Evolutionary conservation across 2,113 vertebrate genomes (phyloP).

Genomic region (Heterotilapia buettikoferi): DNA sequence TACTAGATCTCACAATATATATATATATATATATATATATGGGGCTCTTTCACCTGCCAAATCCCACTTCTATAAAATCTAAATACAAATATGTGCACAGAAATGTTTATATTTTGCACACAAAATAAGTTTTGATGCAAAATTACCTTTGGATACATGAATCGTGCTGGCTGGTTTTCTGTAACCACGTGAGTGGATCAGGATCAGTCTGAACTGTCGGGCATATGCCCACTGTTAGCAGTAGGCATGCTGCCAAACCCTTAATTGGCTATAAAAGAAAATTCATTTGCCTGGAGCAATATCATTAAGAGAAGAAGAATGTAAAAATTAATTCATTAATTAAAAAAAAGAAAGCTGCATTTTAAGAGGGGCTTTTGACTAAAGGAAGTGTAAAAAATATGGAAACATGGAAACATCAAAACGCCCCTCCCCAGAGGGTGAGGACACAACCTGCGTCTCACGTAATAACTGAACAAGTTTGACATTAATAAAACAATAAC

Average conservation of each 20-base stretch:
- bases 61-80: not conserved
- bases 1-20: rapidly evolving
- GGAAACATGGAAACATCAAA: not conserved
- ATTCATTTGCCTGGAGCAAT: not conserved
- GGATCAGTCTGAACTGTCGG: not conserved
- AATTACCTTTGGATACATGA: not conserved
- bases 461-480: not conserved
- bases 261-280: not conserved
- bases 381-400: not conserved
- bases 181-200: not conserved
- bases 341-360: not conserved
- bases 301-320: not conserved
- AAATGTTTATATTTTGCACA: not conserved
- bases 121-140: not conserved
- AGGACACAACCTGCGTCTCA: not conserved
- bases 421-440: not conserved
- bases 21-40: not conserved
- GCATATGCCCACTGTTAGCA: not conserved
- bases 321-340: not conserved
- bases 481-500: not conserved
- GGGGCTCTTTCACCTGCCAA: not conserved
- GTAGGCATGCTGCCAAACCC: not conserved
- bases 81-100: not conserved
- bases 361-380: not conserved
- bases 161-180: not conserved